Evolutionary conservation across 2,888 invertebrate species (phyloP).

Genomic region (Parapristionchus giblindavisi): DNA sequence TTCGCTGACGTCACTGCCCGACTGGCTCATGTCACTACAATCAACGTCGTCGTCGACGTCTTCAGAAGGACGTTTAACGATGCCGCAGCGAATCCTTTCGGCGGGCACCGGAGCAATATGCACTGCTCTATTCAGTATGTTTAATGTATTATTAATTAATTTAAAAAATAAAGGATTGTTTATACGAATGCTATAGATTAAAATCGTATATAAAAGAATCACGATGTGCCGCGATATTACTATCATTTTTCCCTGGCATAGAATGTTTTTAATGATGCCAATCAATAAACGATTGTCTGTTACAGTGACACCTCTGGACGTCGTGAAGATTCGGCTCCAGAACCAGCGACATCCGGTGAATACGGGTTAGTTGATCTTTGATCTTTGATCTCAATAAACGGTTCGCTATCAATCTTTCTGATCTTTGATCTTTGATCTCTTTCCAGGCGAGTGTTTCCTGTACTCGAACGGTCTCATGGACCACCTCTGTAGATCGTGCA

Average conservation of each 20-base stretch:
- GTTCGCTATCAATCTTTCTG: neutral
- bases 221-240: neutral
- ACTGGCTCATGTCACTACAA: neutral
- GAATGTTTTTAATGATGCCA: no score
- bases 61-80: slow-evolving; percentile 13
- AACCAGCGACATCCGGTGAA: slow-evolving; percentile 86
- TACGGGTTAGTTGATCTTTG: slow-evolving; percentile 76
- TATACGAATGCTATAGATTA: no score
- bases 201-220: no score
- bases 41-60: slow-evolving; percentile 12
- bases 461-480: slow-evolving; percentile 99
- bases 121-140: slow-evolving; percentile 59
- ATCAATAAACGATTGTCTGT: no score
- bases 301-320: slow-evolving; percentile 89
- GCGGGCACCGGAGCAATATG: slow-evolving; percentile 59
- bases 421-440: neutral
- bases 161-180: neutral
- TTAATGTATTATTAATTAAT: neutral
- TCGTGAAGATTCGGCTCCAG: slow-evolving; percentile 97
- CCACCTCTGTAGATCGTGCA: slow-evolving; percentile 82
- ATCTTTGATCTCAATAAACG: neutral
- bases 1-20: slow-evolving; percentile 6
- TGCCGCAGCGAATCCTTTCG: slow-evolving; percentile 52
- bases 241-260: no score
- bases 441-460: slow-evolving; percentile 79